A percentile compares a stretch with the other conserved stretches of the same genome.
Conservation (phyloP, 2,113 vertebrate species). For the Centrocercus urophasianus region DNA sequence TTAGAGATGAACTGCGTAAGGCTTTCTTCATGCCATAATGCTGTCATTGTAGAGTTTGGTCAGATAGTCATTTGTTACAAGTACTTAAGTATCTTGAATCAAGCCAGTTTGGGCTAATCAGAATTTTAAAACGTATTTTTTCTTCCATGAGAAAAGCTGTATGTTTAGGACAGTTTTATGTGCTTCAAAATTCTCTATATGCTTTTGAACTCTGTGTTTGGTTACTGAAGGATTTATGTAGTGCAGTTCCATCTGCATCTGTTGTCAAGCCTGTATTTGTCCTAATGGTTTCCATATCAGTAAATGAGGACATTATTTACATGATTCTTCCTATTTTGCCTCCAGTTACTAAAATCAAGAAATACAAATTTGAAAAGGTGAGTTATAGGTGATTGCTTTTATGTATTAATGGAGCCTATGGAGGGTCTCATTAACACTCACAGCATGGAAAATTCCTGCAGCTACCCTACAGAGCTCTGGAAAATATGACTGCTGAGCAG, state of each 20-base stretch:
- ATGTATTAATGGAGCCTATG: constrained; percentile 58
- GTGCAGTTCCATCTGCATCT: not conserved
- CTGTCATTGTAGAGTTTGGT: not conserved
- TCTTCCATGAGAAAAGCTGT: not conserved
- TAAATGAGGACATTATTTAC: not conserved
- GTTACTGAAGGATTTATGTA: not conserved
- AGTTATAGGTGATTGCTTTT: constrained; percentile 72
- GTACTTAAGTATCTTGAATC: not conserved
- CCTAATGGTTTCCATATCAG: not conserved
- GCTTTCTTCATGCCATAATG: not conserved
- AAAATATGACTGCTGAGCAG: constrained; percentile 60
- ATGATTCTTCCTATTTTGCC: constrained; percentile 39
- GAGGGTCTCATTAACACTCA: constrained; percentile 74
- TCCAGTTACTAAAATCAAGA: constrained; percentile 34
- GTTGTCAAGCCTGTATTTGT: not conserved
- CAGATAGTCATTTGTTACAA: not conserved
- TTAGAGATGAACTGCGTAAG: not conserved
- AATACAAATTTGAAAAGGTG: constrained; percentile 52
- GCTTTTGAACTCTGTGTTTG: not conserved
- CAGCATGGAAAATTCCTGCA: constrained; percentile 71
- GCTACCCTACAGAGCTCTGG: constrained; percentile 59
- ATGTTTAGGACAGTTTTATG: not conserved
- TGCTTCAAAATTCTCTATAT: not conserved
- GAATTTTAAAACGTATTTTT: not conserved
- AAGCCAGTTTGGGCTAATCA: not conserved